Percentiles rank a stretch among this genome's conserved stretches.
These are phyloP conservation scores for Anguilla rostrata DNA, from an alignment of 2,113 vertebrate species.

Conservation along the genomic window DNA sequence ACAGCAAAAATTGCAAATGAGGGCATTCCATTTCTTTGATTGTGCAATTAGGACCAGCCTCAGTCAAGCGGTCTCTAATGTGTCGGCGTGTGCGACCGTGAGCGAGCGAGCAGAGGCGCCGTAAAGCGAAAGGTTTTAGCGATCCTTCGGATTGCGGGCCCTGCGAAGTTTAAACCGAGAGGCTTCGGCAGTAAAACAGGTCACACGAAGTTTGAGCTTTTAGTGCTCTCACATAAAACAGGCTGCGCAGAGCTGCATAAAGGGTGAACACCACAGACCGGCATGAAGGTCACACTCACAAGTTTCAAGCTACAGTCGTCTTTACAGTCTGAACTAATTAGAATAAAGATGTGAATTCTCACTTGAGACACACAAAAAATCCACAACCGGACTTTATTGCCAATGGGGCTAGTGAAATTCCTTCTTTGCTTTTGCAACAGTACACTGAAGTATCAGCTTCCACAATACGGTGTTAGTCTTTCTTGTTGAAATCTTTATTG, in stretches of 20 bases:
- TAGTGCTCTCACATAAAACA: background rate
- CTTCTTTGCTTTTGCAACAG: background rate
- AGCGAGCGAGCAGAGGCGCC: too few species aligned
- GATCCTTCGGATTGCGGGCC: background rate
- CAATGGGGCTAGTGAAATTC: background rate
- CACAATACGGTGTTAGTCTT: too few species aligned
- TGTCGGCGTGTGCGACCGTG: too few species aligned
- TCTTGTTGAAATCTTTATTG: background rate
- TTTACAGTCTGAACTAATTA: background rate
- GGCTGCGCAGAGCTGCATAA: background rate
- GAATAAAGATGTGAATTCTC: background rate
- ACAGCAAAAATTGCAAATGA: too few species aligned
- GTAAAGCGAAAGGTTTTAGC: background rate
- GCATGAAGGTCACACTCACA: background rate
- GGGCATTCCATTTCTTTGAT: too few species aligned
- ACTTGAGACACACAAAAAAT: background rate
- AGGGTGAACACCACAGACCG: background rate
- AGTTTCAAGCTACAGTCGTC: background rate
- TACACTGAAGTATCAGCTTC: background rate
- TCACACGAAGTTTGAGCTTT: background rate
- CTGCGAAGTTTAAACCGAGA: background rate
- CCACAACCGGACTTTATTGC: background rate
- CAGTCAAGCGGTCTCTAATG: too few species aligned
- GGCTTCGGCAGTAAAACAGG: background rate
- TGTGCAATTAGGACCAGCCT: too few species aligned